Evolutionary conservation across 2,888 invertebrate species (phyloP).

Genomic region (Thyatira batis): DNA sequence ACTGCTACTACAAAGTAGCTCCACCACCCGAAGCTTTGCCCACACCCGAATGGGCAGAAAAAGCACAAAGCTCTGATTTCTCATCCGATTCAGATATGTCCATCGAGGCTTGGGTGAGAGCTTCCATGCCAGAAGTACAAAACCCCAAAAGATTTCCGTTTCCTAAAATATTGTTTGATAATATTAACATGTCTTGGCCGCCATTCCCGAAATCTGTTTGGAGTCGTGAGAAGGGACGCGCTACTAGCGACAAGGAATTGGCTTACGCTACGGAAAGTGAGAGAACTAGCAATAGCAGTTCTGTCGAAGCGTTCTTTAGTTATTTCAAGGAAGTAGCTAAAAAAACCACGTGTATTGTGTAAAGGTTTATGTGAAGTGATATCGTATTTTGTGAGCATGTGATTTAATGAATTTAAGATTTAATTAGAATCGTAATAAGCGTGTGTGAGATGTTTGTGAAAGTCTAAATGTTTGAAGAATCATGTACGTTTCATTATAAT

Average conservation of each 20-base stretch:
- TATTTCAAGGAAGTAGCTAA: conserved; percentile 13
- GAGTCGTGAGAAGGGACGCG: conserved; percentile 20
- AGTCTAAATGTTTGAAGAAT: neutral
- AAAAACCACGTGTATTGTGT: conserved; percentile 4
- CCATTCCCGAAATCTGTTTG: conserved; percentile 29
- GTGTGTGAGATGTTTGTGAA: neutral
- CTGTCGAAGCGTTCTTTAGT: conserved; percentile 30
- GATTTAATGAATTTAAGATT: too few species aligned
- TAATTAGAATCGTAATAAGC: too few species aligned
- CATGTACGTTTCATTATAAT: neutral
- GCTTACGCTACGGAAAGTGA: neutral
- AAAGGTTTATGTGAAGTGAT: neutral
- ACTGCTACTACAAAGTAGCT: conserved; percentile 14
- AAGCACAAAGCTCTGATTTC: conserved; percentile 5
- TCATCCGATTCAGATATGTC: neutral
- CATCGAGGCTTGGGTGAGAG: conserved; percentile 21
- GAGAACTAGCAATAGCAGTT: conserved; percentile 11
- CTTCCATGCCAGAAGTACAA: conserved; percentile 18
- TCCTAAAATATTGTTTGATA: conserved; percentile 16
- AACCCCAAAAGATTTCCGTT: conserved; percentile 18
- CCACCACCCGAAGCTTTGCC: conserved; percentile 28
- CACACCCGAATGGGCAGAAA: conserved; percentile 21
- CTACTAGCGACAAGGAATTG: conserved; percentile 13
- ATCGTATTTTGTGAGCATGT: neutral
- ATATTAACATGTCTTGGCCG: conserved; percentile 31